Evolutionary conservation across 1,140 invertebrate species (phyloP).

Genomic region (Polypedilum pembai): DNA sequence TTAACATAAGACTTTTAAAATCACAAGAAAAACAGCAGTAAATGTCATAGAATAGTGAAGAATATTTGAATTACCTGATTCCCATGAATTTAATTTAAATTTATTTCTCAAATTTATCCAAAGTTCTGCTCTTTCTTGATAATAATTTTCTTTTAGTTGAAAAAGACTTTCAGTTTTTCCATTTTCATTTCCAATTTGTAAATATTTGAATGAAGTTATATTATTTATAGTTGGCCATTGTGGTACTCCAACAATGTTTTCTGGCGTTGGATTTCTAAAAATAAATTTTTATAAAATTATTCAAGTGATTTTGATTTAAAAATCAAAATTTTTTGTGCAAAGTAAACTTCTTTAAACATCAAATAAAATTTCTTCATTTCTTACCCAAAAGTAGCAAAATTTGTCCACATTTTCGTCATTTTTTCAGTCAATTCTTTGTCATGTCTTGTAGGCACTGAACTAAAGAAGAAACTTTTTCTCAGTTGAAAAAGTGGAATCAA

Average conservation of each 20-base stretch:
- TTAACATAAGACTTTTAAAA: too few species aligned
- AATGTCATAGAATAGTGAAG: too few species aligned
- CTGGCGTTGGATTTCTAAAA: not conserved
- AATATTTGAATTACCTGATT: not conserved
- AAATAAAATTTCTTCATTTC: not conserved
- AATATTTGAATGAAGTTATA: not conserved
- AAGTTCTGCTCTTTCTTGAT: not conserved
- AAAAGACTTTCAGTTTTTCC: not conserved
- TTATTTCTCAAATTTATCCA: not conserved
- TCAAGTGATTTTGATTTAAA: too few species aligned
- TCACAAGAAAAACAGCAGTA: too few species aligned
- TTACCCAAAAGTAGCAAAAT: not conserved
- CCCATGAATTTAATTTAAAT: not conserved
- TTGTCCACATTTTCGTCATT: not conserved
- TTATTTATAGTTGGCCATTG: not conserved
- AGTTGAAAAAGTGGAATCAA: not conserved
- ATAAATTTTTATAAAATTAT: too few species aligned
- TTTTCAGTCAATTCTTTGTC: not conserved
- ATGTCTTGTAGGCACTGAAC: not conserved
- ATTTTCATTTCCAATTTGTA: constrained; percentile 8
- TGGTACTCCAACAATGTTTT: not conserved
- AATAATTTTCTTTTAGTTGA: not conserved
- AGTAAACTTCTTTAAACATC: too few species aligned
- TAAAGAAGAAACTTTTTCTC: not conserved
- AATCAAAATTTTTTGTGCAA: too few species aligned